Percentiles rank a stretch among this genome's conserved stretches.
phyloP scores from a whole-genome alignment of 1,140 invertebrate genomes.

The Formica exsecta region DNA sequence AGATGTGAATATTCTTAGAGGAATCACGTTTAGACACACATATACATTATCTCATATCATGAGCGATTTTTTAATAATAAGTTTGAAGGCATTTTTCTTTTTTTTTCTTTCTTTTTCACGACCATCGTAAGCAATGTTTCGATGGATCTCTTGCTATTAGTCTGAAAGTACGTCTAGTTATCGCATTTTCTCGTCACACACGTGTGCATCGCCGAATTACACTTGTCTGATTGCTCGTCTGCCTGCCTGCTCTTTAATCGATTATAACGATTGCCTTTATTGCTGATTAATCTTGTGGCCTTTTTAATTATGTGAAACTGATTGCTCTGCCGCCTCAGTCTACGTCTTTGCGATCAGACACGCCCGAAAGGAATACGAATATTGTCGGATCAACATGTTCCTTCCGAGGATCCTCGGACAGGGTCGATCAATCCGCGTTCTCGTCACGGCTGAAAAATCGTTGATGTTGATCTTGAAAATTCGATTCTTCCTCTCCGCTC shows the following conservation, averaged over 20 bases:
- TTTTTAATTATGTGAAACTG: constrained; percentile 52
- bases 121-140: constrained; percentile 9
- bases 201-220: constrained; percentile 26
- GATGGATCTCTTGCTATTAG: constrained; percentile 46
- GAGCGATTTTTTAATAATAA: constrained; percentile 30
- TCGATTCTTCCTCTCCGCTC: neutral
- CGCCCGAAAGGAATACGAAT: constrained; percentile 47
- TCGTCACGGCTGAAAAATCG: constrained; percentile 7
- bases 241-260: constrained; percentile 60
- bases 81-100: neutral
- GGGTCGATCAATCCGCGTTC: neutral
- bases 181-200: constrained; percentile 33
- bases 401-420: constrained; percentile 9
- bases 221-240: constrained; percentile 63
- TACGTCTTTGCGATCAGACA: constrained; percentile 68
- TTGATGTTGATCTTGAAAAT: neutral
- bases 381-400: constrained; percentile 15
- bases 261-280: constrained; percentile 40
- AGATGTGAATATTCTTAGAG: constrained; percentile 16
- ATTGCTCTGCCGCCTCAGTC: constrained; percentile 47
- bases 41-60: neutral
- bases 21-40: constrained; percentile 10
- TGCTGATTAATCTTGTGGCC: constrained; percentile 49
- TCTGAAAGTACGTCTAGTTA: constrained; percentile 32
- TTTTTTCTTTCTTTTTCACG: neutral